These are phyloP conservation scores for Caradrina clavipalpis DNA, from an alignment of 2,888 invertebrate genomes.

Conservation along the genomic window DNA sequence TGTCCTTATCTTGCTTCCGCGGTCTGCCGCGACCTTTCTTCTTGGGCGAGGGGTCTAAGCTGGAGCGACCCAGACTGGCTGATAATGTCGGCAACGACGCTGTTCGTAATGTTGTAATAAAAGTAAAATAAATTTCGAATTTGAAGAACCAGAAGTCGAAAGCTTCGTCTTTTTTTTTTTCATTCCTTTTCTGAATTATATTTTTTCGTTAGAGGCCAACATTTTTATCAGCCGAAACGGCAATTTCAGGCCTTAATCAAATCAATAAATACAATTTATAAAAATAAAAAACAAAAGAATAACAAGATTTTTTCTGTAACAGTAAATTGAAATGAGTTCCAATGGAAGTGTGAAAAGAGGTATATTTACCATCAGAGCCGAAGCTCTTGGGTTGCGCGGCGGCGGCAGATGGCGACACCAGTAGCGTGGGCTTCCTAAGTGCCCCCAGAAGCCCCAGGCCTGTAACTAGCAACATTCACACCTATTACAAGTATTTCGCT, in stretches of 20 bases:
- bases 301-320: slow-evolving; percentile 17
- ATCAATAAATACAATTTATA: neutral
- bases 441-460: slow-evolving; percentile 83
- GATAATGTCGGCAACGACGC: slow-evolving; percentile 85
- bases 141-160: neutral
- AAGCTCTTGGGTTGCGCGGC: slow-evolving; percentile 84
- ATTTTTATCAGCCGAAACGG: neutral
- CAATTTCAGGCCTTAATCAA: neutral
- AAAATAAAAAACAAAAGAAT: slow-evolving; percentile 11
- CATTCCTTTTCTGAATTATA: neutral
- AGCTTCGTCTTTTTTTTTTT: neutral
- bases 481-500: slow-evolving; percentile 47
- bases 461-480: slow-evolving; percentile 63
- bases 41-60: slow-evolving; percentile 78
- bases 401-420: slow-evolving; percentile 79
- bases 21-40: slow-evolving; percentile 89
- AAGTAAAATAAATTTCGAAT: slow-evolving; percentile 48
- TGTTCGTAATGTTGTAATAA: slow-evolving; percentile 60
- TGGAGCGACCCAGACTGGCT: slow-evolving; percentile 80
- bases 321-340: slow-evolving; percentile 19
- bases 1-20: slow-evolving; percentile 84
- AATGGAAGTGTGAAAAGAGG: slow-evolving; percentile 37
- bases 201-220: neutral
- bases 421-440: slow-evolving; percentile 82
- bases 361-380: slow-evolving; percentile 83